Percentiles rank a stretch among this genome's conserved stretches.
Conservation (phyloP, 1,140 invertebrate genomes). For the Gryon sp. region DNA sequence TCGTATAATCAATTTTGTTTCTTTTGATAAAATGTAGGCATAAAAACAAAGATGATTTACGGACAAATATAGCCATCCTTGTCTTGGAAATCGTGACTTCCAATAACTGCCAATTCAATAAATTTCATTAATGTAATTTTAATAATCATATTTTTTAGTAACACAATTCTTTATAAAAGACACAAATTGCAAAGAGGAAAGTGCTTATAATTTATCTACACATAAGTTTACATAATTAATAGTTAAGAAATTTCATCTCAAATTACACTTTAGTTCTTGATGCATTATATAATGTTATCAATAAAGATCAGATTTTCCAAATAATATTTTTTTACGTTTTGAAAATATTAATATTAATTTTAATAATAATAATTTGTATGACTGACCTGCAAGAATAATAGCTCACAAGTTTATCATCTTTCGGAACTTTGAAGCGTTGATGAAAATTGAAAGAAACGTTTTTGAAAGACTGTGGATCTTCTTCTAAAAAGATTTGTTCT, state of each 20-base stretch:
- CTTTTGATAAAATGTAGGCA: conserved; percentile 94
- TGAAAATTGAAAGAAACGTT: conserved; percentile 91
- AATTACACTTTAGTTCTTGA: too few species aligned
- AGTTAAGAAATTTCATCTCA: background rate
- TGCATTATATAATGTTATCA: too few species aligned
- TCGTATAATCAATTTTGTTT: conserved; percentile 92
- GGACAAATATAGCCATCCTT: conserved; percentile 98
- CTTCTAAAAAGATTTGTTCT: conserved; percentile 82
- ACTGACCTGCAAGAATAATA: conserved; percentile 94
- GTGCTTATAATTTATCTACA: conserved; percentile 3
- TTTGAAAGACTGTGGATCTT: conserved; percentile 90
- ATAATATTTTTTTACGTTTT: conserved; percentile 2
- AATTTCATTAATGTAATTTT: conserved; percentile 75
- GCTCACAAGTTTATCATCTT: conserved; percentile 97
- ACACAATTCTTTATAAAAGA: too few species aligned
- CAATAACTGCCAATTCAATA: conserved; percentile 85
- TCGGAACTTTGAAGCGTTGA: conserved; percentile 92
- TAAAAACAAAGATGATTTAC: conserved; percentile 98
- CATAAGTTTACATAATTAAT: background rate
- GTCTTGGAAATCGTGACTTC: conserved; percentile 93
- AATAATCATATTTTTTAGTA: background rate
- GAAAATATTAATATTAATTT: conserved; percentile 7
- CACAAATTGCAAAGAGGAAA: too few species aligned
- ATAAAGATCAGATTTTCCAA: background rate
- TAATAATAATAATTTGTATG: conserved; percentile 39